Evolutionary conservation across 2,888 invertebrate genomes (phyloP), one percentile per base, ranked within the genome.

Genomic region (Pollenia griseotomentosa): DNA sequence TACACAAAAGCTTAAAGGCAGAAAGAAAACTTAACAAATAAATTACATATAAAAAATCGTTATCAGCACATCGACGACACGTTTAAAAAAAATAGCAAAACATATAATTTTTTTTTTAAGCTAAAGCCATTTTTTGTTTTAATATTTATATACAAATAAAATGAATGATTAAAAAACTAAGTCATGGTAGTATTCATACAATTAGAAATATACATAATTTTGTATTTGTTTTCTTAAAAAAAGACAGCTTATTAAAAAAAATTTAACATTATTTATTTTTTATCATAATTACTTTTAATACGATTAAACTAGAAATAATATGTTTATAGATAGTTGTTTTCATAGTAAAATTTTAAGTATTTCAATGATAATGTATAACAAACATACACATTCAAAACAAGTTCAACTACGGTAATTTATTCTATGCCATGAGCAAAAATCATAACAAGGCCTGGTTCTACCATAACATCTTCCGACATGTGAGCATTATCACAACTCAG

Each of bases 381-480:
- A 83, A 74, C 61, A 83, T 63, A 77, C 23, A n/a, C n/a, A 70
- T 46, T 53, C n/a, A 63, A 75, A 71, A 63, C 44, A 53, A 73
- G 46, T 44, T 73, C n/a, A 68, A 65, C 48, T 55, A 63, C 2
- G 16, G 79, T 79, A 46, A 8, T 86, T 80, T 87, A 97, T 93
- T 97, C 97, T 90, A 99, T 98, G 88, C 99, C 99, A 94, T 99
- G 99, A 86, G 99, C 99, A 94, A 99, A 99, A 92, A 99, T 99
- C 98, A 99, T 98, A 74, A 99, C 98, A 88, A 99, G 95, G 2
- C 99, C 99, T 0, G 99, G 99, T 90, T 98, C 98, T 57, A 98
- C 95, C 96, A 99, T 98, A 96, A 99, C 97, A 90, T 99, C 98
- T 88, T 98, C 98, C 82, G 97, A 96, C 95, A 99, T 98, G 93